Conservation (phyloP, 2,797 vertebrate species). For the Strix occidentalis region DNA sequence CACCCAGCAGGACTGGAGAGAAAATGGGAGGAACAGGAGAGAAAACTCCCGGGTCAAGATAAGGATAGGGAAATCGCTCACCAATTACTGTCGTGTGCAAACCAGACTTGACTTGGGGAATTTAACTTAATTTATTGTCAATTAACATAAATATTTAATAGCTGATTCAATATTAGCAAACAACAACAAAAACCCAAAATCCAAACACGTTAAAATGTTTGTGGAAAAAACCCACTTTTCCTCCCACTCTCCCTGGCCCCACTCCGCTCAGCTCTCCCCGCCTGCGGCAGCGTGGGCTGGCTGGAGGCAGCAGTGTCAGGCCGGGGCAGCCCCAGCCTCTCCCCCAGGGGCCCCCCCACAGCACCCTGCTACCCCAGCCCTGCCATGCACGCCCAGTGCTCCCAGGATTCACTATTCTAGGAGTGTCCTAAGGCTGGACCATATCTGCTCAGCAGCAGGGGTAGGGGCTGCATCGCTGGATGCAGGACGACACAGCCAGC, state of each 20-base stretch:
- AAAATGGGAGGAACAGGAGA: background rate
- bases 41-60: background rate
- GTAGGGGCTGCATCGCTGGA: background rate
- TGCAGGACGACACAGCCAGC: rapidly evolving
- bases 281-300: rapidly evolving
- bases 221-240: no score
- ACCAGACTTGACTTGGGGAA: background rate
- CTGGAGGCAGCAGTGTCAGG: rapidly evolving
- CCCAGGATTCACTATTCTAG: background rate
- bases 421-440: rapidly evolving
- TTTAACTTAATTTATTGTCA: background rate
- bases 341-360: background rate
- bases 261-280: no score
- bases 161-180: background rate
- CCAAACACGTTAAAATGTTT: background rate
- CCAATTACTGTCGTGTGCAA: background rate
- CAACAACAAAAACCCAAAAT: background rate
- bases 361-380: background rate
- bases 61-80: background rate
- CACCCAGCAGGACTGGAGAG: background rate
- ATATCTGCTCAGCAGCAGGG: background rate
- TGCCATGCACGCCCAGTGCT: background rate
- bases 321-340: background rate
- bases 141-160: background rate
- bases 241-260: background rate